A percentile compares a stretch with the other conserved stretches of the same genome.
Conservation (phyloP, 37 sponge, comb jelly and placozoan genomes). For the Spongilla lacustris region DNA sequence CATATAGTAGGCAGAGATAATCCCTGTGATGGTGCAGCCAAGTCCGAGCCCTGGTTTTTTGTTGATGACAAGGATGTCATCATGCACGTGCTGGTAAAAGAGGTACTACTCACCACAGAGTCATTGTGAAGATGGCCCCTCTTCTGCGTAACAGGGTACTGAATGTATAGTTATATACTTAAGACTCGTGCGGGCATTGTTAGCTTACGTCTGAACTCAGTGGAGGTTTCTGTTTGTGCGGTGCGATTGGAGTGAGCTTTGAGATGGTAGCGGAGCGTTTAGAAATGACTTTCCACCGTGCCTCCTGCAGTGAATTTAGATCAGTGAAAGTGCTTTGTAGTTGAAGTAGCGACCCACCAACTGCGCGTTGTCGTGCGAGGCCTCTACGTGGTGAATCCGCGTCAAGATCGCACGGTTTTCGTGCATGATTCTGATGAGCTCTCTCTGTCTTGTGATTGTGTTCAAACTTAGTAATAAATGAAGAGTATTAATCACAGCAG, state of each 20-base stretch:
- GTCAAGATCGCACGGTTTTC: slow-evolving; percentile 92
- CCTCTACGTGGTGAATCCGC: slow-evolving; percentile 80
- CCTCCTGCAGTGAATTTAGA: not conserved
- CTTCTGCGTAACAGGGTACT: not conserved
- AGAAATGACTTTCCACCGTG: not conserved
- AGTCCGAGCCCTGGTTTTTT: not conserved
- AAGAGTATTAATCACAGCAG: not conserved
- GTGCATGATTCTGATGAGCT: slow-evolving; percentile 76
- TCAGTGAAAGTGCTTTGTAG: not conserved
- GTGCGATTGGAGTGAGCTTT: not conserved
- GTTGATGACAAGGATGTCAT: not conserved
- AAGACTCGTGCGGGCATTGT: too few relatives aligned
- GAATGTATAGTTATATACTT: too few relatives aligned
- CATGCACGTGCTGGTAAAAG: not conserved
- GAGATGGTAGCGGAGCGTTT: not conserved
- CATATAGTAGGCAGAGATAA: not conserved
- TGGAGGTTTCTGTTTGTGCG: not conserved
- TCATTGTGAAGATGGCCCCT: not conserved
- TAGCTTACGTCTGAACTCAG: not conserved
- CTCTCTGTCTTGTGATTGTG: slow-evolving; percentile 74
- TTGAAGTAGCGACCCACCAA: slow-evolving; percentile 39
- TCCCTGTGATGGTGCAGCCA: not conserved
- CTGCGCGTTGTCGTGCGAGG: slow-evolving; percentile 78
- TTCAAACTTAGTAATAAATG: slow-evolving; percentile 61
- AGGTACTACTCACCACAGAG: not conserved